Base-by-base conservation (phyloP, 2,113 vertebrate genomes). In the Taurulus bubalis region DNA sequence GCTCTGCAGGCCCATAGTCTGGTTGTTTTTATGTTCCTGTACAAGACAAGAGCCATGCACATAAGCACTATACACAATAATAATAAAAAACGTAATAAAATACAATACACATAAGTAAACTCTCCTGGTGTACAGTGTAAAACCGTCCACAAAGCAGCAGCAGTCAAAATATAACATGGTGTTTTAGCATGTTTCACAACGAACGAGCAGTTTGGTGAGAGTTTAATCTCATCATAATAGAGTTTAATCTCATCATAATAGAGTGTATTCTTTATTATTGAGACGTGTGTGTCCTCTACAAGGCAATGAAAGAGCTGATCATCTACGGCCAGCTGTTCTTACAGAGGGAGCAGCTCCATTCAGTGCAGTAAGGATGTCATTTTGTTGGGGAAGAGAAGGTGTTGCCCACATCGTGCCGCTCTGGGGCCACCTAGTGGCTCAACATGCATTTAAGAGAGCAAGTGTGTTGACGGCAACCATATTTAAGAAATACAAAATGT, bases 361-460 rank as follows among this genome's bases (percentile, higher is more conserved):
- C 12, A 28, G 4, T 22, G 10, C 59, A 51, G 8, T 11, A 28
- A 24, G 30, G 11, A 38, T 49, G 12, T 49, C 4, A 36, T 36
- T 26, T 7, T 51, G 62, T 18, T 69, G 11, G 4, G 24, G 3
- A 3, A 38, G 49, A 58, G 28, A 47, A 12, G 16, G 16, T 28
- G 20, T 8, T 3, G 8, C 2, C 6, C 3, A 49, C 26, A 58
- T 12, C 10, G 3, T 67, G 8, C 53, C 7, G 32, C 32, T 77
- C 4, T 78, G 51, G 38, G 34, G 28, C 22, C 85, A 49, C 30
- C 87, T 75, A 18, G 69, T 68, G 84, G 59, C 47, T 22, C 1
- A 40, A 49, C 0, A 26, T 55, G 16, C 0, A 20, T 24, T 60
- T n/a, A 24, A 53, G n/a, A 40, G 1, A 36, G 11, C 18, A 16